A percentile compares a stretch with the other conserved stretches of the same genome.
Conservation (phyloP, 2,888 invertebrate genomes). For the Pecten maximus region DNA sequence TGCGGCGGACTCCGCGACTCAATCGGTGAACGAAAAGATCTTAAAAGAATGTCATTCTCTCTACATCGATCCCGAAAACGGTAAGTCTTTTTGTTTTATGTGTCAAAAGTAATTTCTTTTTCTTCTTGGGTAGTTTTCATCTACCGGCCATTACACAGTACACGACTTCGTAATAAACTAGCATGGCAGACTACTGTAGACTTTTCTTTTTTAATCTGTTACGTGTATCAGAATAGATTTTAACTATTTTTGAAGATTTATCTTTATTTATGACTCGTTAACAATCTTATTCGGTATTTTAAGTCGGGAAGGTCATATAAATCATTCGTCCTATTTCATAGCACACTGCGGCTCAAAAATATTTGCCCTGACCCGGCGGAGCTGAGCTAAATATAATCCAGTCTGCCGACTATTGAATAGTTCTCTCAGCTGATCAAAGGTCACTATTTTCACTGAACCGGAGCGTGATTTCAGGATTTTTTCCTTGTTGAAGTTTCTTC, state of each 20-base stretch:
- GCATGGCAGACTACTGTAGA: background rate
- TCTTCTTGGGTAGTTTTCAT: constrained; percentile 33
- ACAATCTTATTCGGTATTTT: background rate
- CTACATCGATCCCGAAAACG: constrained; percentile 84
- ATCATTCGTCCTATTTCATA: constrained; percentile 18
- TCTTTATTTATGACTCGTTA: background rate
- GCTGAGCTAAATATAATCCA: constrained; percentile 58
- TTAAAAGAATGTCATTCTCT: constrained; percentile 84
- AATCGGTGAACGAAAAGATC: constrained; percentile 84
- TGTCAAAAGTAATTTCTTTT: constrained; percentile 11
- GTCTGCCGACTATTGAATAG: constrained; percentile 54
- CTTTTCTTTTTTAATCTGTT: background rate
- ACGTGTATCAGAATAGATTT: background rate
- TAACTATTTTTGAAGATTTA: background rate
- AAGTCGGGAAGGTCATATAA: background rate
- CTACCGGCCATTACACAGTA: constrained; percentile 28
- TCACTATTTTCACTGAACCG: constrained; percentile 49
- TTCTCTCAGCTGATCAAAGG: constrained; percentile 60
- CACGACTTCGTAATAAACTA: constrained; percentile 24
- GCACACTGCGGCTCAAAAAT: constrained; percentile 33
- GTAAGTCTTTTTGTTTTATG: constrained; percentile 72
- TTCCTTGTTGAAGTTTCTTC: background rate
- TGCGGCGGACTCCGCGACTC: constrained; percentile 81
- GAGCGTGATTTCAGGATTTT: constrained; percentile 34
- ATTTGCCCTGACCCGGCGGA: constrained; percentile 49